Evolutionary conservation across 2,113 vertebrate genomes (phyloP).

Genomic region (Hippocampus mohnikei): DNA sequence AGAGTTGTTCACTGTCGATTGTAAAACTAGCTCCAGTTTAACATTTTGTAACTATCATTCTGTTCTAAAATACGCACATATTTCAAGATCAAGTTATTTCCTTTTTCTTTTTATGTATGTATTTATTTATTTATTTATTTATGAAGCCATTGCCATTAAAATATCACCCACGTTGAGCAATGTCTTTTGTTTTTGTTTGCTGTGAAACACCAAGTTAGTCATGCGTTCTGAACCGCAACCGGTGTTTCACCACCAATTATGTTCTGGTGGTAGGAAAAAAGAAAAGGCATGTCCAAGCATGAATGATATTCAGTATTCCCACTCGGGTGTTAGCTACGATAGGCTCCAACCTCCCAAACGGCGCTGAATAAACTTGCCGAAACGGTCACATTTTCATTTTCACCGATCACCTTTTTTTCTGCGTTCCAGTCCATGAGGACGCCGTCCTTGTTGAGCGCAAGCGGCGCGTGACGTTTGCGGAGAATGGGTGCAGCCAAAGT

Average conservation of each 20-base stretch:
- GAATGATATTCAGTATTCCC: not conserved
- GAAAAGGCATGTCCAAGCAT: not conserved
- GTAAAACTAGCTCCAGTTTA: too few relatives aligned
- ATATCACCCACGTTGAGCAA: not conserved
- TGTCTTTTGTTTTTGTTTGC: not conserved
- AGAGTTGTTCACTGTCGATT: too few relatives aligned
- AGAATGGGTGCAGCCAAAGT: slow-evolving; percentile 38
- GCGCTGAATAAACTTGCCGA: not conserved
- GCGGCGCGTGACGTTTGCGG: not conserved
- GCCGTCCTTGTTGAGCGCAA: not conserved
- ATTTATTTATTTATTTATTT: too few relatives aligned
- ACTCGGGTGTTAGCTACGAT: not conserved
- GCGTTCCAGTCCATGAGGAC: slow-evolving; percentile 9
- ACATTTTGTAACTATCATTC: too few relatives aligned
- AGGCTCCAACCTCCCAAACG: not conserved
- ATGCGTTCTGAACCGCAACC: slow-evolving; percentile 3
- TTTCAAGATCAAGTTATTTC: not conserved
- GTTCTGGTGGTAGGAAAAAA: not conserved
- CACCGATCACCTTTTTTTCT: not conserved
- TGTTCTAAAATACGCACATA: too few relatives aligned
- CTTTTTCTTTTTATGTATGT: not conserved
- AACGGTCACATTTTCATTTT: not conserved
- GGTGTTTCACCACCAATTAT: not conserved
- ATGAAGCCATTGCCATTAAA: not conserved
- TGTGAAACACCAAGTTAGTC: slow-evolving; percentile 11